Evolutionary conservation across 2,888 invertebrate species (phyloP).

Genomic region (Coenonympha arcania): DNA sequence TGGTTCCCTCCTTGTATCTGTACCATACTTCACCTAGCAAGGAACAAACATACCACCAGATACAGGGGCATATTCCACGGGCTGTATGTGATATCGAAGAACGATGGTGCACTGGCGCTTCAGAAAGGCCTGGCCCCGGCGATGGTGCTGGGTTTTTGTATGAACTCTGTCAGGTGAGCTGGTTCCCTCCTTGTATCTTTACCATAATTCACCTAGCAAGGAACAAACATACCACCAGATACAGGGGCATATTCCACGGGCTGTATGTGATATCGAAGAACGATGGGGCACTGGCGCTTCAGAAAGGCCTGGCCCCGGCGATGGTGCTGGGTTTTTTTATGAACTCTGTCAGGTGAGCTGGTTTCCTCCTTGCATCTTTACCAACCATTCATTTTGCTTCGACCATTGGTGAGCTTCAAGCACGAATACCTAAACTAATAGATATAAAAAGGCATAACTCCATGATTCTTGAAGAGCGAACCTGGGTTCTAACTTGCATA

Average conservation of each 20-base stretch:
- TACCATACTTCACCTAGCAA: too few relatives aligned
- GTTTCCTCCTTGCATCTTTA: too few relatives aligned
- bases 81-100: slow-evolving; percentile 78
- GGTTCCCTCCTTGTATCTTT: too few relatives aligned
- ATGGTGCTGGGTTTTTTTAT: slow-evolving; percentile 82
- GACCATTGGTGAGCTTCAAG: slow-evolving; percentile 81
- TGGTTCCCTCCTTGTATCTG: too few relatives aligned
- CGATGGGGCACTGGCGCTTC: slow-evolving; percentile 83
- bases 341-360: slow-evolving; percentile 72
- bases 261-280: slow-evolving; percentile 79
- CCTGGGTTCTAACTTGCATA: too few relatives aligned
- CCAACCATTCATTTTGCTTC: too few relatives aligned
- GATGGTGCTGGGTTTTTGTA: slow-evolving; percentile 81
- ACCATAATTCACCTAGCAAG: too few relatives aligned
- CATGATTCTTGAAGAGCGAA: too few relatives aligned
- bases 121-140: slow-evolving; percentile 88
- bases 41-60: slow-evolving; percentile 58
- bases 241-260: slow-evolving; percentile 85
- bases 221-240: slow-evolving; percentile 65
- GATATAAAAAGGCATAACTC: too few relatives aligned
- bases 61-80: slow-evolving; percentile 87
- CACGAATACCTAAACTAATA: too few relatives aligned
- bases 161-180: slow-evolving; percentile 73
- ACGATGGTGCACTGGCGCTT: slow-evolving; percentile 83
- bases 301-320: slow-evolving; percentile 86